Percentiles rank a stretch among this genome's conserved stretches.
Conservation (phyloP, 2,113 vertebrate genomes). For the Corythoichthys intestinalis region DNA sequence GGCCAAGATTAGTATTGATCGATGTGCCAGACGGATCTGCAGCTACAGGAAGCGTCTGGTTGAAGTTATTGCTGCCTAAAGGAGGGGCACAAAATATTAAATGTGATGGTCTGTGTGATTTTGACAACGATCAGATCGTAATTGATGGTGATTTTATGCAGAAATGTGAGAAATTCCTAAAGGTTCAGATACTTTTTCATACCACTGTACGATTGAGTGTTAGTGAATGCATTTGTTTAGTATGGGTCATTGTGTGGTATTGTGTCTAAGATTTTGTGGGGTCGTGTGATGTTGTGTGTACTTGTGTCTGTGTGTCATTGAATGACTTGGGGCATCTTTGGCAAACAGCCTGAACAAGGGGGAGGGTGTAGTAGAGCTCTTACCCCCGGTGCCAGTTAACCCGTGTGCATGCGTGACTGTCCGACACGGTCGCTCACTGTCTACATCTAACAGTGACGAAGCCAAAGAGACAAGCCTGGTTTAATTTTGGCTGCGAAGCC, state of each 20-base stretch:
- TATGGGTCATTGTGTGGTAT: not conserved
- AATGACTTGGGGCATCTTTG: conserved; percentile 54
- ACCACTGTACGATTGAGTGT: too few species aligned
- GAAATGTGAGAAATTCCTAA: too few species aligned
- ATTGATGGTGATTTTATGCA: too few species aligned
- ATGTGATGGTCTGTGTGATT: too few species aligned
- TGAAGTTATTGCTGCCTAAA: too few species aligned
- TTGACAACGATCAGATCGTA: too few species aligned
- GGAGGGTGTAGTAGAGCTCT: conserved; percentile 48
- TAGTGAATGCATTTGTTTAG: too few species aligned
- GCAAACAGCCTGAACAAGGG: conserved; percentile 50
- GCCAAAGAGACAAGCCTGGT: conserved; percentile 47
- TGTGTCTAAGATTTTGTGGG: conserved; percentile 22
- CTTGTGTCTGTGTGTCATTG: conserved; percentile 11
- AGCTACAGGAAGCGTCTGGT: too few species aligned
- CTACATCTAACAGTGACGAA: conserved; percentile 51
- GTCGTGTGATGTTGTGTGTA: not conserved
- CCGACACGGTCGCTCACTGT: conserved; percentile 31
- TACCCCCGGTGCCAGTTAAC: conserved; percentile 55
- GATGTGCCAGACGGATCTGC: too few species aligned
- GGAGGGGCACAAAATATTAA: too few species aligned
- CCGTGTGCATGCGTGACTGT: conserved; percentile 22
- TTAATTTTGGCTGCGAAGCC: conserved; percentile 62
- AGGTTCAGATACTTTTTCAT: too few species aligned
- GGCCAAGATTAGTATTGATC: too few species aligned